Percentiles rank a stretch among this genome's conserved stretches.
Evolutionary conservation across 2,797 vertebrate genomes (phyloP).

Genomic region (Champsocephalus esox): DNA sequence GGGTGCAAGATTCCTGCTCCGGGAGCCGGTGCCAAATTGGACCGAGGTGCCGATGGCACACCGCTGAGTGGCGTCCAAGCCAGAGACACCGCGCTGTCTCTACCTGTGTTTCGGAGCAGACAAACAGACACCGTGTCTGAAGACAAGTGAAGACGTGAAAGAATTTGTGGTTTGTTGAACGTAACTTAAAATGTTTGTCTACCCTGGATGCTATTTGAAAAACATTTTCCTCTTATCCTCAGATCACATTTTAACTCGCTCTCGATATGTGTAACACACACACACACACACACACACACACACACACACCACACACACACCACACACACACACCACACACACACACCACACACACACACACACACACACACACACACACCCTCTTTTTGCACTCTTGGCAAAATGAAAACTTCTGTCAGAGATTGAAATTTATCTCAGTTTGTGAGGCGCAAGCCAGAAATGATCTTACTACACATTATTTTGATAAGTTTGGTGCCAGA

Average conservation of each 20-base stretch:
- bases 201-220: constrained; percentile 51
- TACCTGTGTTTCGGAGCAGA: constrained; percentile 36
- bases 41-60: constrained; percentile 71
- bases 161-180: constrained; percentile 57
- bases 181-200: constrained; percentile 53
- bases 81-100: constrained; percentile 36
- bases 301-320: constrained; percentile 17
- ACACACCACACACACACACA: constrained; percentile 22
- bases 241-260: constrained; percentile 70
- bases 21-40: constrained; percentile 82
- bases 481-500: constrained; percentile 88
- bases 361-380: constrained; percentile 35
- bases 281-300: constrained; percentile 12
- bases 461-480: constrained; percentile 87
- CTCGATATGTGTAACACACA: constrained; percentile 49
- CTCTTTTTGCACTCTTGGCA: constrained; percentile 85
- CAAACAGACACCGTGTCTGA: constrained; percentile 4
- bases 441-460: constrained; percentile 84
- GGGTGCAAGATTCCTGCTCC: constrained; percentile 88
- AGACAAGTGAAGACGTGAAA: constrained; percentile 40
- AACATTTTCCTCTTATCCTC: constrained; percentile 46
- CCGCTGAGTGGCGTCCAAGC: constrained; percentile 47
- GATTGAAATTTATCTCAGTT: constrained; percentile 90
- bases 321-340: constrained; percentile 7
- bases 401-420: constrained; percentile 87